These are phyloP conservation scores for Vanacampus margaritifer DNA, from an alignment of 2,113 vertebrate species.

Conservation along the genomic window DNA sequence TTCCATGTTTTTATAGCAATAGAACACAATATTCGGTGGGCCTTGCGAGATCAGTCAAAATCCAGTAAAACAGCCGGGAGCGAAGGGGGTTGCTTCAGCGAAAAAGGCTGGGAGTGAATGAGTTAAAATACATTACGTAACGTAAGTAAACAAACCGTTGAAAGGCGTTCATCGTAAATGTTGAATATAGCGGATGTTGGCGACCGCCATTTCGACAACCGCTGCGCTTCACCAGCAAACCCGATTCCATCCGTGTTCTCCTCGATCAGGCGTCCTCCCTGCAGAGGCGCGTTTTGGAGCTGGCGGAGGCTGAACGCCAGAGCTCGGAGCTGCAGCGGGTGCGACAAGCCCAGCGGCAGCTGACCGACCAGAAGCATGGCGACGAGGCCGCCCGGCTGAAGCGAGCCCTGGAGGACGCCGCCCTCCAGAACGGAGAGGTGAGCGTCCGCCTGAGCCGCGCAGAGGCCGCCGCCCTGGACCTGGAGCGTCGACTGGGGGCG, in stretches of 20 bases:
- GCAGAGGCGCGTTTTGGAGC: slow-evolving; percentile 61
- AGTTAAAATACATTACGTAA: too few species aligned
- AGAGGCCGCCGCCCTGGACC: slow-evolving; percentile 39
- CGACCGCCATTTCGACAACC: background rate
- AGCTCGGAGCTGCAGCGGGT: slow-evolving; percentile 54
- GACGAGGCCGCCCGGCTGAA: slow-evolving; percentile 47
- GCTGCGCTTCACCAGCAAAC: background rate
- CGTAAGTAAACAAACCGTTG: too few species aligned
- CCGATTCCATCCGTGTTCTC: background rate
- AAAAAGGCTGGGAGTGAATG: too few species aligned
- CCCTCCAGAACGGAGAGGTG: slow-evolving; percentile 42
- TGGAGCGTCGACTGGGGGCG: slow-evolving; percentile 70
- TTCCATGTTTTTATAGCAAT: too few species aligned
- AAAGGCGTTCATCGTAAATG: background rate
- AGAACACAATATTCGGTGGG: too few species aligned
- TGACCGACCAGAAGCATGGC: slow-evolving; percentile 28
- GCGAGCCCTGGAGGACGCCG: slow-evolving; percentile 49
- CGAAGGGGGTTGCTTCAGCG: too few species aligned
- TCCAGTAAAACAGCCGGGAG: too few species aligned
- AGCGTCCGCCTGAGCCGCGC: slow-evolving; percentile 51
- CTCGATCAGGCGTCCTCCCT: slow-evolving; percentile 66
- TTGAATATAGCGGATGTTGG: background rate
- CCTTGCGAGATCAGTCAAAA: too few species aligned
- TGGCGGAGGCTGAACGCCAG: slow-evolving; percentile 52
- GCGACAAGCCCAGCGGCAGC: slow-evolving; percentile 52